These are phyloP conservation scores for Coelogynopora nodosa DNA, from an alignment of 2,888 invertebrate species.

Conservation along the genomic window DNA sequence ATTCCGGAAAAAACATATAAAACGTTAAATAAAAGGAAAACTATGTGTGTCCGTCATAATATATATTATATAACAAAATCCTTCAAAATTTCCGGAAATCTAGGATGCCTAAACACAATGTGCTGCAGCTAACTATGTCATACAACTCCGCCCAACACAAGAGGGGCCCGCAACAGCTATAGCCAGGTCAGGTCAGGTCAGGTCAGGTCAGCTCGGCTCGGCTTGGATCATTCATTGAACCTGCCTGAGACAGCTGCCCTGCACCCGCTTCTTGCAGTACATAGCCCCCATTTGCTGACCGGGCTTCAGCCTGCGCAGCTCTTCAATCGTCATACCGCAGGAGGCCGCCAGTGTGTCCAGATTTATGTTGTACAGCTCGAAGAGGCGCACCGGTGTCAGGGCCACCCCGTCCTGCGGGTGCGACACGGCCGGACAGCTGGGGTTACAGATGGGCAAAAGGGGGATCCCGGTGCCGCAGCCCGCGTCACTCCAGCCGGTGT, in stretches of 20 bases:
- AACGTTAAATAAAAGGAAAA: too few species aligned
- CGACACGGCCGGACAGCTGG: slow-evolving; percentile 35
- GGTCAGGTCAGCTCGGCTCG: not conserved
- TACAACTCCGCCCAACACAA: too few species aligned
- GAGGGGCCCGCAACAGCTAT: not conserved
- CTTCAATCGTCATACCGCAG: slow-evolving; percentile 1
- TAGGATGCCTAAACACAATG: too few species aligned
- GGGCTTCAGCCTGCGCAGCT: slow-evolving; percentile 9
- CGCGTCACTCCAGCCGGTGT: not conserved
- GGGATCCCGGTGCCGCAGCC: slow-evolving; percentile 16
- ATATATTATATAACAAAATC: too few species aligned
- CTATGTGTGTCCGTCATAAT: too few species aligned
- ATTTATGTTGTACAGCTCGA: slow-evolving; percentile 32
- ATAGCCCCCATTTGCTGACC: slow-evolving; percentile 27
- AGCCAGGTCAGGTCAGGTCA: not conserved
- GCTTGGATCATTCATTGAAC: not conserved
- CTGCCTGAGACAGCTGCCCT: not conserved
- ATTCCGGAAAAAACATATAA: too few species aligned
- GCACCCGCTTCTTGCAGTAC: slow-evolving; percentile 9
- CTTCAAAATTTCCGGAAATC: too few species aligned
- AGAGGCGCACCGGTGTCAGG: slow-evolving; percentile 20
- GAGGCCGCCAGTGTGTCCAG: slow-evolving; percentile 30
- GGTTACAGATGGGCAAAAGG: slow-evolving; percentile 37
- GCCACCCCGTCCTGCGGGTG: slow-evolving; percentile 20
- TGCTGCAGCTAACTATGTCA: too few species aligned